Evolutionary conservation across 2,888 invertebrate genomes (phyloP).

Genomic region (Apotomis capreana): DNA sequence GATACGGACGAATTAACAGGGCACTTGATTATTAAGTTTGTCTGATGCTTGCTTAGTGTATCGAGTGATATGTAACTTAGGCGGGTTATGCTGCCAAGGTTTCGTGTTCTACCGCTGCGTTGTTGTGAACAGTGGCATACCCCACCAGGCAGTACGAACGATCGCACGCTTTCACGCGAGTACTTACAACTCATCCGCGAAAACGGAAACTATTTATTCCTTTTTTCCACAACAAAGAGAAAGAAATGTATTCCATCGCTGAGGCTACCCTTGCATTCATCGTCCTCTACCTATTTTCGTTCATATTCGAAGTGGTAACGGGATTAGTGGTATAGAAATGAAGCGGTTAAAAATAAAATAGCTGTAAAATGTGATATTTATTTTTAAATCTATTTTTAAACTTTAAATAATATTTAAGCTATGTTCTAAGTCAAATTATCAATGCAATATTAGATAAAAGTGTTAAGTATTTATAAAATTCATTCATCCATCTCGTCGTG

Average conservation of each 20-base stretch:
- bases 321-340: slow-evolving; percentile 68
- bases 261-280: slow-evolving; percentile 77
- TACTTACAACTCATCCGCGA: slow-evolving; percentile 44
- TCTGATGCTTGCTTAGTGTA: slow-evolving; percentile 28
- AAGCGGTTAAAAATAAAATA: slow-evolving; percentile 47
- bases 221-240: slow-evolving; percentile 50
- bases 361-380: slow-evolving; percentile 74
- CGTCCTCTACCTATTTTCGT: slow-evolving; percentile 76
- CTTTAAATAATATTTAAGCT: slow-evolving; percentile 55
- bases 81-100: slow-evolving; percentile 64
- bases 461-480: slow-evolving; percentile 37
- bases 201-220: slow-evolving; percentile 50
- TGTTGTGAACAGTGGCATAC: slow-evolving; percentile 67
- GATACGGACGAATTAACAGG: slow-evolving; percentile 44
- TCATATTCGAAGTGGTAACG: slow-evolving; percentile 77
- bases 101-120: slow-evolving; percentile 56
- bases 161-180: slow-evolving; percentile 61
- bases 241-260: slow-evolving; percentile 78
- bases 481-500: slow-evolving; percentile 25
- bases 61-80: slow-evolving; percentile 48
- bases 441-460: slow-evolving; percentile 64
- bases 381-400: slow-evolving; percentile 42
- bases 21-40: slow-evolving; percentile 30
- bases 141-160: slow-evolving; percentile 61
- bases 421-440: slow-evolving; percentile 66